Evolutionary conservation across 1,140 invertebrate genomes (phyloP).

Genomic region (Papilio dardanus): DNA sequence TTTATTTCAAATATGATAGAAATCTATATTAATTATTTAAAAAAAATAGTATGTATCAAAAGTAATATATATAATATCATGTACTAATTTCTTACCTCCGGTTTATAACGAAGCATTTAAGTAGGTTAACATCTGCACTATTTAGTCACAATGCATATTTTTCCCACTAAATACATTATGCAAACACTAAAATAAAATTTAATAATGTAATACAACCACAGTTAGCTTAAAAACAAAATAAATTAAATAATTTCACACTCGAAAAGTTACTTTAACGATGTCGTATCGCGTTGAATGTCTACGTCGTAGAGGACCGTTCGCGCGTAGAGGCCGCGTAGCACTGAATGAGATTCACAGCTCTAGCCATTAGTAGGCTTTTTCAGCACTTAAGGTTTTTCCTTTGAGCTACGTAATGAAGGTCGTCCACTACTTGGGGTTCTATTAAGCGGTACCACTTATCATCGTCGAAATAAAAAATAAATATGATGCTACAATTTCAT

Average conservation of each 20-base stretch:
- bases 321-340: constrained; percentile 55
- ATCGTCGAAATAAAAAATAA: constrained; percentile 12
- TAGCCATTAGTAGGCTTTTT: constrained; percentile 53
- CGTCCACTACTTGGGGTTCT: constrained; percentile 35
- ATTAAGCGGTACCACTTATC: constrained; percentile 30
- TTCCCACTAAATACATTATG: constrained; percentile 51
- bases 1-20: background rate
- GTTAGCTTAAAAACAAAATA: background rate
- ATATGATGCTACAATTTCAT: background rate
- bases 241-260: constrained; percentile 35
- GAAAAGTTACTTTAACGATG: constrained; percentile 47
- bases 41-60: background rate
- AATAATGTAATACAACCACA: constrained; percentile 18
- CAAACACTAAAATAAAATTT: constrained; percentile 37
- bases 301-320: constrained; percentile 56
- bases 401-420: constrained; percentile 49
- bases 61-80: constrained; percentile 44
- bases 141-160: constrained; percentile 51
- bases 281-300: constrained; percentile 39
- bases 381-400: constrained; percentile 53
- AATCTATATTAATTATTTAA: background rate
- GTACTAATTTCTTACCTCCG: constrained; percentile 63
- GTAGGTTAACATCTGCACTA: constrained; percentile 65
- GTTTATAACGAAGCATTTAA: constrained; percentile 63
- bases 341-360: constrained; percentile 50